A percentile compares a stretch with the other conserved stretches of the same genome.
phyloP scores from a whole-genome alignment of 2,113 vertebrate species.

The Proterorhinus semilunaris region DNA sequence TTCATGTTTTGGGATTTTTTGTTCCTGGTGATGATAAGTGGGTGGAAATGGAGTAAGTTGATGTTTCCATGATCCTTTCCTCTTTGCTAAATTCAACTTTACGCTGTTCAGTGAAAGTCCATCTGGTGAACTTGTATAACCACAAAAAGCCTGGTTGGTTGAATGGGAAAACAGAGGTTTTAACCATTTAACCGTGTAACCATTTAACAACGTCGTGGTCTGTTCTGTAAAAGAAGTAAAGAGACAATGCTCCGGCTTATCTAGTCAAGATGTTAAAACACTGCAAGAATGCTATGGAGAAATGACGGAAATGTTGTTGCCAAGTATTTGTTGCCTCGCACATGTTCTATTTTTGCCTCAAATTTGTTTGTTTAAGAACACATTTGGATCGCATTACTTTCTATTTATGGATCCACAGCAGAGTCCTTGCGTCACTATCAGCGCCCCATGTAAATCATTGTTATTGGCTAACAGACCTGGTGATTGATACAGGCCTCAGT shows the following conservation, averaged over 20 bases:
- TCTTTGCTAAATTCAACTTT: slow-evolving; percentile 51
- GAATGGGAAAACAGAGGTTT: slow-evolving; percentile 20
- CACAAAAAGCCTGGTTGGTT: slow-evolving; percentile 19
- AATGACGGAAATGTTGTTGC: slow-evolving; percentile 9
- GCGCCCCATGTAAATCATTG: slow-evolving; percentile 40
- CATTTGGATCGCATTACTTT: slow-evolving; percentile 54
- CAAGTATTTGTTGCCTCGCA: slow-evolving; percentile 47
- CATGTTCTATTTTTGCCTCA: slow-evolving; percentile 33
- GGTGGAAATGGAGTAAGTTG: slow-evolving; percentile 45
- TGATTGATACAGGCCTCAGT: slow-evolving; percentile 31
- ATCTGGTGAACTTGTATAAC: slow-evolving; percentile 37
- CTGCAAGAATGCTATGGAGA: slow-evolving; percentile 19
- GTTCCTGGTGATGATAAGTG: slow-evolving; percentile 47
- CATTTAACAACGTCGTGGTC: slow-evolving; percentile 4
- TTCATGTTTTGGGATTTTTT: slow-evolving; percentile 47
- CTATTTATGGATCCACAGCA: slow-evolving; percentile 38
- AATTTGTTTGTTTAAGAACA: slow-evolving; percentile 52
- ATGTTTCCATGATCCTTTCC: slow-evolving; percentile 50
- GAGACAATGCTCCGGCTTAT: background rate
- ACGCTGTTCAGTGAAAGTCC: slow-evolving; percentile 43
- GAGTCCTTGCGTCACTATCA: slow-evolving; percentile 59
- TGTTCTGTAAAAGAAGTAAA: background rate
- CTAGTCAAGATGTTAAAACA: background rate
- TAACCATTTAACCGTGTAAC: slow-evolving; percentile 2
- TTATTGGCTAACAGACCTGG: slow-evolving; percentile 18